A percentile compares a stretch with the other conserved stretches of the same genome.
Conservation (phyloP, 2,113 vertebrate species). For the Oophaga pumilio region DNA sequence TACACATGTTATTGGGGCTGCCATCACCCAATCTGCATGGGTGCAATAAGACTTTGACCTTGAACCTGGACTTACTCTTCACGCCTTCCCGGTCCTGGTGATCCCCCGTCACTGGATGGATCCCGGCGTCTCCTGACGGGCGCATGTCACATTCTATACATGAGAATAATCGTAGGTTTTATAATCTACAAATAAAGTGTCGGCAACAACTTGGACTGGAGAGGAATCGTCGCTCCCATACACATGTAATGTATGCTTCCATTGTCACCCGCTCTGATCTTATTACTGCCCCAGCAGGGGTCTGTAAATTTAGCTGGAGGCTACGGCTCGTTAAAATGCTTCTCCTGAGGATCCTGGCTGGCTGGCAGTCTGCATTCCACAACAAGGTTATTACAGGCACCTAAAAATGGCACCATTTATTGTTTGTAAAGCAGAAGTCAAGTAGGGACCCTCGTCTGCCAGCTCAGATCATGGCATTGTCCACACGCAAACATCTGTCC, state of each 20-base stretch:
- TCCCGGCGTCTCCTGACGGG: background rate
- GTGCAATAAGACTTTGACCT: background rate
- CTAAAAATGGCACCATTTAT: constrained; percentile 25
- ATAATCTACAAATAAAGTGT: background rate
- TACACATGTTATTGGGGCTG: background rate
- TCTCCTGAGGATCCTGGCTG: constrained; percentile 49
- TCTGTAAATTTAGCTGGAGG: constrained; percentile 57
- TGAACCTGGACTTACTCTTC: background rate
- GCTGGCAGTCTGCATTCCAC: constrained; percentile 50
- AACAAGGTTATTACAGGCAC: constrained; percentile 56
- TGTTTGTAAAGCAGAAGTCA: constrained; percentile 45
- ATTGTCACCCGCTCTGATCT: constrained; percentile 57
- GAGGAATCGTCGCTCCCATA: constrained; percentile 1
- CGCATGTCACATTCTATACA: background rate
- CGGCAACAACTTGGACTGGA: background rate
- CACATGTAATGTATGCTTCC: constrained; percentile 52
- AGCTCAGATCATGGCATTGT: background rate
- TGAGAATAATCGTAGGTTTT: background rate
- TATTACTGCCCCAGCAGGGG: constrained; percentile 56
- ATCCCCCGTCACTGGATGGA: background rate
- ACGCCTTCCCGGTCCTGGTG: background rate
- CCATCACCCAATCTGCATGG: no score
- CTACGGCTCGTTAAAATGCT: constrained; percentile 51
- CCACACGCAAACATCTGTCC: constrained; percentile 21
- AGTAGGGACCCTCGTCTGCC: background rate